Conservation (phyloP, 1,140 invertebrate species). For the Laupala kohalensis region DNA sequence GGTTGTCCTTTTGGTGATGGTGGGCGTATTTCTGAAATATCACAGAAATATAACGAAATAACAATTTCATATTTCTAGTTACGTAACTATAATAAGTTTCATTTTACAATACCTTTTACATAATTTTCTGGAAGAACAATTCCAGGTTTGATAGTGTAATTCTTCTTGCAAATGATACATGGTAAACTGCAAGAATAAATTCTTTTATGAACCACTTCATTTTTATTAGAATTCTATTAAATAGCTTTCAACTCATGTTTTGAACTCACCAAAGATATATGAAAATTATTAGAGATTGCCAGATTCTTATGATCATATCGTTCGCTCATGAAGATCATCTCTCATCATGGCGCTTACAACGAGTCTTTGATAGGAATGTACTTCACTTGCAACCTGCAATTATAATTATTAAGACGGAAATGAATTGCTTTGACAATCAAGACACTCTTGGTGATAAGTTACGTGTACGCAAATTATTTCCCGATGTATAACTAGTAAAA, state of each 20-base stretch:
- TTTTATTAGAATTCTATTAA: no score
- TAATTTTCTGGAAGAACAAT: conserved; percentile 53
- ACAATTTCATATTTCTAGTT: neutral
- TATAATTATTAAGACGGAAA: no score
- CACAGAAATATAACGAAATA: neutral
- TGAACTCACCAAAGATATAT: neutral
- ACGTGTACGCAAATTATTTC: no score
- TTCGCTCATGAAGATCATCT: neutral
- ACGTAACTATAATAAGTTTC: neutral
- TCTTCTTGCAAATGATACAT: conserved; percentile 36
- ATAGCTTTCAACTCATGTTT: no score
- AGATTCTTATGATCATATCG: neutral
- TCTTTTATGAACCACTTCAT: neutral
- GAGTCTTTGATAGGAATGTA: no score
- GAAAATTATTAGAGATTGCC: neutral
- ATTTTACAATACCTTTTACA: conserved; percentile 45
- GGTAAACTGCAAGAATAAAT: conserved; percentile 29
- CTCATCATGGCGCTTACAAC: neutral
- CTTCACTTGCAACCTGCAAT: no score
- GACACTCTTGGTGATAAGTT: no score
- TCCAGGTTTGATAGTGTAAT: conserved; percentile 45
- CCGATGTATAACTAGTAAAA: no score
- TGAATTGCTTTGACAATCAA: no score
- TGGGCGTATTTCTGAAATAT: conserved; percentile 49
- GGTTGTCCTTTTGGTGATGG: conserved; percentile 50